Percentiles rank a stretch among this genome's conserved stretches.
These are phyloP conservation scores for Percopsis omiscomaycus DNA, from an alignment of 2,797 vertebrate genomes.

Conservation along the genomic window DNA sequence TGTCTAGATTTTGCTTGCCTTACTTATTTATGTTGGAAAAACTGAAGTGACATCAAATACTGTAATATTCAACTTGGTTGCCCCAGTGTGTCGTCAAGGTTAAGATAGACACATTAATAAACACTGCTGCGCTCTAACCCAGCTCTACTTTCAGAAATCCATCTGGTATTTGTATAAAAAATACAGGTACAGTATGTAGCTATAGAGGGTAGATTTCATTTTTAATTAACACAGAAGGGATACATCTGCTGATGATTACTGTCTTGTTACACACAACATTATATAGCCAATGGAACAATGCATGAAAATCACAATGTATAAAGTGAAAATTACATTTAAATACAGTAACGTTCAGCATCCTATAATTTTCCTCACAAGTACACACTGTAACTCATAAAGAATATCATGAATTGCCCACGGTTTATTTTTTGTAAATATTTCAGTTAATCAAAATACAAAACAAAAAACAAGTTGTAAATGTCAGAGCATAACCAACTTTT, in stretches of 20 bases:
- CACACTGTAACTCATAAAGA: no score
- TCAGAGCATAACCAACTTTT: not conserved
- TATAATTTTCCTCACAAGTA: no score
- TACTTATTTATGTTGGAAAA: slow-evolving; percentile 4
- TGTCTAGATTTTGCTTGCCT: slow-evolving; percentile 47
- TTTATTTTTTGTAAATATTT: no score
- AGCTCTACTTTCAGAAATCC: not conserved
- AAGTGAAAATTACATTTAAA: no score
- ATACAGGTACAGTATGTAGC: slow-evolving; percentile 15
- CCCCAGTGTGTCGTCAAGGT: slow-evolving; percentile 9
- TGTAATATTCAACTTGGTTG: slow-evolving; percentile 6
- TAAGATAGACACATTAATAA: slow-evolving; percentile 19
- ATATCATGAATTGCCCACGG: no score
- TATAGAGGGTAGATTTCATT: no score
- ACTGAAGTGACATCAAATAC: slow-evolving; percentile 25
- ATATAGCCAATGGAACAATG: no score
- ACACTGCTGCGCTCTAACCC: slow-evolving; percentile 16
- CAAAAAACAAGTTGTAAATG: not conserved
- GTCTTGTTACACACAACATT: no score
- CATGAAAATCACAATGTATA: no score
- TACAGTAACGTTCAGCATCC: no score
- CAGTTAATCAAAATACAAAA: not conserved
- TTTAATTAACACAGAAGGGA: no score
- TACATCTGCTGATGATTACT: no score
- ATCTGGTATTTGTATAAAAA: slow-evolving; percentile 17